Base-by-base conservation (phyloP, 2,888 invertebrate genomes). In the Oxystoma pomonae region DNA sequence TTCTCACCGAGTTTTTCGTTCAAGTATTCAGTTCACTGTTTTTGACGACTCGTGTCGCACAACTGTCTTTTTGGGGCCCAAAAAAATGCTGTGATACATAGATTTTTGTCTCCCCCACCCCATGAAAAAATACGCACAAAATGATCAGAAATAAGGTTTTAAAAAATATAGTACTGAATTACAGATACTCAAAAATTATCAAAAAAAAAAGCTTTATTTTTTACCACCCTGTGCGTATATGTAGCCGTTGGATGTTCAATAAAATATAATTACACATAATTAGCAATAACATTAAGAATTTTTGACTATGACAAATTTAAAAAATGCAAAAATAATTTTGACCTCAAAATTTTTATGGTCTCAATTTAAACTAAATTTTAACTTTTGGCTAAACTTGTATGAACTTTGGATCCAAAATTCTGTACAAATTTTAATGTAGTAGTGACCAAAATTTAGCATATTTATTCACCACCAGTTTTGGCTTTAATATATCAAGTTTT, bases 1-100 rank as follows among this genome's bases (percentile, higher is more conserved):
- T 76, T 77, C 71, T 74, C 72, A 75, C 77, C 76, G 61, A 73
- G 71, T 68, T 73, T 77, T 66, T 60, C 70, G 73, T 78, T 68
- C 58, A 49, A 68, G 66, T 65, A 61, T 71, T 76, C 63, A 65
- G 65, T 75, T 77, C 66, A 68, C 65, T 67, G 70, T 75, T 75
- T 74, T 72, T 70, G 63, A 57, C 62, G 65, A 63, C 62, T 56
- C 60, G 62, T 68, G 67, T 66, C 68, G 57, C 60, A 66, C 64
- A 65, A 66, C 62, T 61, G 66, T 61, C 62, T 65, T 49, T 61
- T 20, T 58, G 70, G 74, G 73, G 66, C 70, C 72, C 73, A 75
- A 76, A 77, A 76, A 67, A 61, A 70, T 68, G 68, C 35, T 35
- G 35, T 35, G 35, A 35, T 3, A 35, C 35, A 35, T 35, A 35